Evolutionary conservation across 2,797 vertebrate species (phyloP), one percentile per base, ranked within the genome.

Genomic region (Centroberyx gerrardi): DNA sequence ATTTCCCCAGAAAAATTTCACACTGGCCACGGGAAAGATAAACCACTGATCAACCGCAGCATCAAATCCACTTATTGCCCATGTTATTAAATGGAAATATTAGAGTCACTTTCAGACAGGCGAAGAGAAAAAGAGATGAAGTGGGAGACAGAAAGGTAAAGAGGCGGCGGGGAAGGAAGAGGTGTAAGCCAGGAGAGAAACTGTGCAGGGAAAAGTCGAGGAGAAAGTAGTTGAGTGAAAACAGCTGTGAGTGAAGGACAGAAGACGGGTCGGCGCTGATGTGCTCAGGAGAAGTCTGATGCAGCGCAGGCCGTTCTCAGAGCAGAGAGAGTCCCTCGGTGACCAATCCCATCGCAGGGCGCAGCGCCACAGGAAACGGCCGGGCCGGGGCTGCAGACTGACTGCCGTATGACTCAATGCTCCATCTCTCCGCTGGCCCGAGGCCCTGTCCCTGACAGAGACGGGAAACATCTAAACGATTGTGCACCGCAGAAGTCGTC

Each of bases 341-440:
- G 81, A 72, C 81, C 81, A 81, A 74, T 92, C 73, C 73, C 69
- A 70, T 63, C 14, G 61, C 73, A 48, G 52, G n/a, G 63, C 36
- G 74, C 69, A 13, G 74, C 69, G 12, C 82, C 82, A 90, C 84
- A 92, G 90, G 89, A 92, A 94, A 85, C 82, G 79, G 62, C 77
- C 65, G 27, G 68, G 72, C 76, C 65, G 29, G 70, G 72, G 78
- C 74, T 65, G 44, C 73, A 62, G 77, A 77, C 80, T 81, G 83
- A 62, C 81, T 80, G 83, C 69, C 14, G 62, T 68, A 80, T 73
- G 80, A 74, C 62, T 87, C 72, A 72, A 85, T 83, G 81, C 83
- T 89, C 85, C 80, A 65, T 78, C 62, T 62, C 68, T 52, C 53
- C 54, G 42, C 48, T 78, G 81, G 81, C 82, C 63, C 9, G 3